A percentile compares a stretch with the other conserved stretches of the same genome.
These are phyloP conservation scores for Perca fluviatilis DNA, from an alignment of 2,113 vertebrate genomes.

Conservation along the genomic window DNA sequence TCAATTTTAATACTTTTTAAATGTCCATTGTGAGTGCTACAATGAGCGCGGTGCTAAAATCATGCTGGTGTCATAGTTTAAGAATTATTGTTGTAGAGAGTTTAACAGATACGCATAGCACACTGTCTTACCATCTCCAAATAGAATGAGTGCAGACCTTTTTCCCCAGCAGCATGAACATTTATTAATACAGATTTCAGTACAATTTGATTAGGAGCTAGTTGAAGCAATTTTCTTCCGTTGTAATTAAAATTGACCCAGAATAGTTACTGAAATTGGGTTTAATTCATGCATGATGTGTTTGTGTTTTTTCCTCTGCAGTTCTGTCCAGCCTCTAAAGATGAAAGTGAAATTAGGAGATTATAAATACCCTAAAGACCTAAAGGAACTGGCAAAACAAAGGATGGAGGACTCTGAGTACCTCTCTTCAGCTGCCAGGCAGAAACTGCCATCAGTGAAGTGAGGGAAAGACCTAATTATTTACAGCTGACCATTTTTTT, in stretches of 20 bases:
- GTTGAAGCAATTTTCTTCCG: background rate
- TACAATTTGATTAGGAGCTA: background rate
- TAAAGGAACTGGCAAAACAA: constrained; percentile 72
- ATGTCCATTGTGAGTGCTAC: background rate
- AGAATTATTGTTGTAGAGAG: background rate
- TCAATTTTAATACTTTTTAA: background rate
- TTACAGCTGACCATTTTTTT: too few species aligned
- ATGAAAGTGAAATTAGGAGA: constrained; percentile 46
- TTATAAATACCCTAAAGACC: constrained; percentile 55
- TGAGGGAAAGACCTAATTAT: constrained; percentile 27
- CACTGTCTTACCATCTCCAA: background rate
- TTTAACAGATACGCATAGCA: background rate
- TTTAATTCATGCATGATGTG: background rate
- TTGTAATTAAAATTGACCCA: background rate
- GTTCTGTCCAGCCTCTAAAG: constrained; percentile 32
- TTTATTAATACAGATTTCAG: background rate
- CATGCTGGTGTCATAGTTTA: background rate
- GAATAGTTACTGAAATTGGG: background rate
- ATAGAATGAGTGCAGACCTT: background rate
- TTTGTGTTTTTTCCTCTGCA: constrained; percentile 40
- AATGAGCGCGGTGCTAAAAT: background rate
- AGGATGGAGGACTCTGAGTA: constrained; percentile 60
- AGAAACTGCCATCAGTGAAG: constrained; percentile 71
- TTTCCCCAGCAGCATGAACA: background rate
- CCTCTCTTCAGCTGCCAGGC: constrained; percentile 54